These are phyloP conservation scores for Tachina lurida DNA, from an alignment of 2,888 invertebrate species.

Conservation along the genomic window DNA sequence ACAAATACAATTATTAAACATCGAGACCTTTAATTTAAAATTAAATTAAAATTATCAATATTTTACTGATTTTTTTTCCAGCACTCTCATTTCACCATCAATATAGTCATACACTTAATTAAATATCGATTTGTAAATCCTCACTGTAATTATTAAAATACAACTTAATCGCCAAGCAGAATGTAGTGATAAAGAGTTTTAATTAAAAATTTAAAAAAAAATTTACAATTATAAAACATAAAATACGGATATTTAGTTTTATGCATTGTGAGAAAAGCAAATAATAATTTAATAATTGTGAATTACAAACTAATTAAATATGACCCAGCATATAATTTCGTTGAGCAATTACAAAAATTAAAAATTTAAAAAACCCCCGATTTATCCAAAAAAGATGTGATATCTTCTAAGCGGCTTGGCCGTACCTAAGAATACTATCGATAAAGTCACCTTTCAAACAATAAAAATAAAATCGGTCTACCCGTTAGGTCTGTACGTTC, in stretches of 20 bases:
- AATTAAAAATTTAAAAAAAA: constrained; percentile 17
- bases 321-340: constrained; percentile 12
- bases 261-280: neutral
- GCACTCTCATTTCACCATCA: constrained; percentile 50
- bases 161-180: constrained; percentile 33
- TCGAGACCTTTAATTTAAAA: constrained; percentile 10
- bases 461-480: too few species aligned
- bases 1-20: constrained; percentile 20
- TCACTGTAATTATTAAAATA: constrained; percentile 59
- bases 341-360: neutral
- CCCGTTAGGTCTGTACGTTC: too few species aligned
- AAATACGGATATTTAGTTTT: neutral
- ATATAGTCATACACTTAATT: constrained; percentile 68
- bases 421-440: too few species aligned
- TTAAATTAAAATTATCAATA: constrained; percentile 2
- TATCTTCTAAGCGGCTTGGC: too few species aligned
- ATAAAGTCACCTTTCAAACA: too few species aligned
- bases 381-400: too few species aligned
- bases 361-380: neutral
- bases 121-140: constrained; percentile 68
- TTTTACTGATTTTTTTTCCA: neutral
- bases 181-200: constrained; percentile 30
- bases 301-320: constrained; percentile 6
- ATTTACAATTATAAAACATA: constrained; percentile 20
- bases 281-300: neutral